Evolutionary conservation across 2,113 vertebrate species (phyloP), one percentile per base, ranked within the genome.

Genomic region (Corythoichthys intestinalis): DNA sequence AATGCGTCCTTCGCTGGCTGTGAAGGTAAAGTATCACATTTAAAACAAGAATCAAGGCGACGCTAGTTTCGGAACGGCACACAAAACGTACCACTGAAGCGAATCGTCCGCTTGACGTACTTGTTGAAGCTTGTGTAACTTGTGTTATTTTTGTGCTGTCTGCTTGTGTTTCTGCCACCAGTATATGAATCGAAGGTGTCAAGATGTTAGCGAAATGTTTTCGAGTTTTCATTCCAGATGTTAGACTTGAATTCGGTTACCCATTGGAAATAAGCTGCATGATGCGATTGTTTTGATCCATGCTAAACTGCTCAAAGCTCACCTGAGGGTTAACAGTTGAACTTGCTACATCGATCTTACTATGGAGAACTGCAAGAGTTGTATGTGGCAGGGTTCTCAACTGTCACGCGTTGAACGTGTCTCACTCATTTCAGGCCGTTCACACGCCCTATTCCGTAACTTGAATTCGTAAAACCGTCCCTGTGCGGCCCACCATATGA

Each of bases 211-310:
- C 20, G 20, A 82, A 89, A 91, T 90, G 90, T 90, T 83, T 67
- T 50, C 67, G 49, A 87, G 80, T 83, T 79, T 71, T 50, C 71
- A 63, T 66, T 89, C 88, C 91, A 92, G 90, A 92, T 93, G 92
- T 91, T 82, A 66, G 60, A n/a, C 70, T 44, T 73, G 47, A 77
- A 58, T 70, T 59, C 20, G 50, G 71, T 68, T 66, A 74, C 72
- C 65, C 67, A 37, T 67, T 14, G 13, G 44, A 47, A 62, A 39
- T 14, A 70, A 1, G 4, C 48, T 58, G 50, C 14, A 49, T 74
- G 41, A 10, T 28, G 13, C 14, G 46, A 0, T 15, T 20, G 9
- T 44, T 59, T 39, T 1, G 5, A 53, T 49, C 13, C 56, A 37
- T 35, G 15, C 28, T 52, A 38, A 39, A 53, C 9, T 9, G 15